Conservation (phyloP, 2,113 vertebrate genomes). For the Tonatia bakeri region DNA sequence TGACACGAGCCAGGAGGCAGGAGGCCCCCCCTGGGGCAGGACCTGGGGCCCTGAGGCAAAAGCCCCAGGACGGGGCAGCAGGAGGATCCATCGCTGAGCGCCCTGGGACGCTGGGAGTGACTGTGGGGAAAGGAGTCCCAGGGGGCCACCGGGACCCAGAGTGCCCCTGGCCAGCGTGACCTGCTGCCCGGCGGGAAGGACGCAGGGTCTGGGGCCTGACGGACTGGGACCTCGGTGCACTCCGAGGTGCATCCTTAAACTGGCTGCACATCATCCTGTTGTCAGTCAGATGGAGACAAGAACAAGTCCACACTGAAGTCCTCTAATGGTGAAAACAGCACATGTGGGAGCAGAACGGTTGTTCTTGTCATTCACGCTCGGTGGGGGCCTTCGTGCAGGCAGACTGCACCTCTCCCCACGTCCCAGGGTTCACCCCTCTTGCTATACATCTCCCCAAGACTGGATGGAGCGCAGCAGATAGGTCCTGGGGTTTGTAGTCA, state of each 20-base stretch:
- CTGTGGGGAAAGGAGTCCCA: neutral
- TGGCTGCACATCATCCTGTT: neutral
- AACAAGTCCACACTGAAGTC: neutral
- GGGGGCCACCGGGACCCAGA: neutral
- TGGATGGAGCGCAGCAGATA: too few relatives aligned
- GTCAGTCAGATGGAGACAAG: neutral
- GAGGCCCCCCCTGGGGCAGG: neutral
- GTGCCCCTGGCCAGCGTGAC: neutral
- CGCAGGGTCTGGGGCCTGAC: neutral
- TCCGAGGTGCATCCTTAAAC: neutral
- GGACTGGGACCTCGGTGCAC: too few relatives aligned
- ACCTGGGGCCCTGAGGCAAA: neutral
- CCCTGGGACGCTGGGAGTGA: neutral
- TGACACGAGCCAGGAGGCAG: accelerated
- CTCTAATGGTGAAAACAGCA: neutral
- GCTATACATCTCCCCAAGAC: neutral
- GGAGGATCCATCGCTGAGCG: neutral
- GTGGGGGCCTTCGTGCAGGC: neutral
- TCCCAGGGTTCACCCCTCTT: accelerated
- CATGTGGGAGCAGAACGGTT: neutral
- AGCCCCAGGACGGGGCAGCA: neutral
- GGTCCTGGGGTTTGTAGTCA: neutral
- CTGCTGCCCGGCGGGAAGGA: too few relatives aligned
- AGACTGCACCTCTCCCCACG: accelerated
- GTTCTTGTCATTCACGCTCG: neutral